Conservation (phyloP, 2,113 vertebrate genomes). For the zebrafish (Danio rerio) region GRCz12tu NC_133194.1:15414001-15414500, state of each 20-base stretch:
- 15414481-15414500: conserved; percentile 51
- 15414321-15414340: conserved; percentile 63
- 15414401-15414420: conserved; percentile 63
- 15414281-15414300: conserved; percentile 52
- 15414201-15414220: conserved; percentile 52
- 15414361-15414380: conserved; percentile 55
- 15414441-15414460: neutral
- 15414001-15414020: too few species aligned
- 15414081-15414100: neutral
- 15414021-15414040: too few species aligned
- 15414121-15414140: neutral
- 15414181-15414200: conserved; percentile 71
- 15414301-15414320: conserved; percentile 61
- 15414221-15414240: conserved; percentile 21
- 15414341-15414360: conserved; percentile 64
- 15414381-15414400: conserved; percentile 53
- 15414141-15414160: neutral
- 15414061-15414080: neutral
- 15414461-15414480: conserved; percentile 32
- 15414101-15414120: neutral
- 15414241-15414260: conserved; percentile 59
- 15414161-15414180: conserved; percentile 42
- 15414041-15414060: neutral
- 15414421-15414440: conserved; percentile 2
- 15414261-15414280: conserved; percentile 65